Base-by-base conservation (phyloP, 2,888 invertebrate genomes). In the Cinara cedri region DNA sequence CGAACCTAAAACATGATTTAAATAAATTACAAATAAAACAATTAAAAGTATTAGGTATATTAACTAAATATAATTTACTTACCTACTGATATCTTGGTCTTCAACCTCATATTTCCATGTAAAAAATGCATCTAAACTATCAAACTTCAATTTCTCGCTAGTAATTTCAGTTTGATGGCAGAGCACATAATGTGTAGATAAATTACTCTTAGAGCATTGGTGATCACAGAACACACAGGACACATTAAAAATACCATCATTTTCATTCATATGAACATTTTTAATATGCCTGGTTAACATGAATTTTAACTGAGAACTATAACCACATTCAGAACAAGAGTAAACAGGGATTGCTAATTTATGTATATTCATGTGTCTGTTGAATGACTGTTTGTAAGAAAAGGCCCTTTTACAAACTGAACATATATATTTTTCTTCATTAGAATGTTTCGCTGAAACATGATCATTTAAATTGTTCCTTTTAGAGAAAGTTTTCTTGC, bases 91-190 rank as follows among this genome's bases (percentile, higher is more conserved):
- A 24, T 82, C 82, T 19, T 82, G 80, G 63, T 66, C 81, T 76
- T 83, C 83, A 19, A 82, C 75, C 49, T 82, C 81, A 44, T 70
- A 81, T 34, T 83, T 83, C 83, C 83, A 83, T 11, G 34, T 57
- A 13, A 62, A 62, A 75, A 83, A 83, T 34, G 81, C 82, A 11
- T 82, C 82, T 49, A 81, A 54, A 16, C 72, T 80, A 49, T 80
- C 74, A 68, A 83, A 83, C n/a, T 81, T 81, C 16, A 81, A 63
- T 51, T 81, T 72, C 62, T 82, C 82, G 16, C 75, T 81, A 13
- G 81, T 72, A 54, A 83, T 80, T 72, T 70, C 44, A 16, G 78
- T 60, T 19, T 68, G 63, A 51, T 83, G 83, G 21, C 72, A 74
- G 19, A 55, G 74, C 21, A 82, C 63, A 81, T 82, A 83, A 68